phyloP scores from a whole-genome alignment of 2,888 invertebrate species.

The Syrphus vitripennis region DNA sequence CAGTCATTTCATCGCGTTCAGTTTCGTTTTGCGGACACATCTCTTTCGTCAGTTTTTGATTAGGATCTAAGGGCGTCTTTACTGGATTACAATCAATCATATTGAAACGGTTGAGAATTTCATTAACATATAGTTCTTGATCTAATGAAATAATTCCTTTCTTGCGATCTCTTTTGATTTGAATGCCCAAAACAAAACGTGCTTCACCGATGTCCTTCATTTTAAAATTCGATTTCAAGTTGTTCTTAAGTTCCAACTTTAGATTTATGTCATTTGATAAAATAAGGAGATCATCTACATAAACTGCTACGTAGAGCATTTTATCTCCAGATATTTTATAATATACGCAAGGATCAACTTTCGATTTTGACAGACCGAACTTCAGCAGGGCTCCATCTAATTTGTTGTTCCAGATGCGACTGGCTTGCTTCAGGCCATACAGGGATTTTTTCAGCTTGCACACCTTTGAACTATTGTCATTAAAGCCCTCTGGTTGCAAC shows the following conservation, averaged over 20 bases:
- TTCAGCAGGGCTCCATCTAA: neutral
- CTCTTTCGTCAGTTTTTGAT: neutral
- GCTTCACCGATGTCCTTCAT: neutral
- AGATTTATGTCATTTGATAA: neutral
- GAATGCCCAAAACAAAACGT: neutral
- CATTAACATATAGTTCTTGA: neutral
- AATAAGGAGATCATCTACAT: neutral
- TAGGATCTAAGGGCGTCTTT: neutral
- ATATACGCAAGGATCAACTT: neutral
- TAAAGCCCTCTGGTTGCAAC: neutral
- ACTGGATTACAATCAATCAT: neutral
- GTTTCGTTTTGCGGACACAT: neutral
- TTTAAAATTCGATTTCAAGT: neutral
- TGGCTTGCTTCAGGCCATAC: constrained; percentile 18
- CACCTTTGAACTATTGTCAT: neutral
- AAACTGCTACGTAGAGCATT: neutral
- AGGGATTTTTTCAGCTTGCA: constrained; percentile 16
- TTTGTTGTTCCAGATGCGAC: constrained; percentile 7
- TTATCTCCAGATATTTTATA: neutral
- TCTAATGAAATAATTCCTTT: neutral
- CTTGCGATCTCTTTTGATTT: neutral
- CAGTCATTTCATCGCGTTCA: neutral
- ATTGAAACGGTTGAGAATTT: neutral
- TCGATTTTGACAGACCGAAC: neutral
- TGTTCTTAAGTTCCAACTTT: neutral